Evolutionary conservation across 1,140 invertebrate species (phyloP), one percentile per base, ranked within the genome.

Genomic region (Calliphora vicina): DNA sequence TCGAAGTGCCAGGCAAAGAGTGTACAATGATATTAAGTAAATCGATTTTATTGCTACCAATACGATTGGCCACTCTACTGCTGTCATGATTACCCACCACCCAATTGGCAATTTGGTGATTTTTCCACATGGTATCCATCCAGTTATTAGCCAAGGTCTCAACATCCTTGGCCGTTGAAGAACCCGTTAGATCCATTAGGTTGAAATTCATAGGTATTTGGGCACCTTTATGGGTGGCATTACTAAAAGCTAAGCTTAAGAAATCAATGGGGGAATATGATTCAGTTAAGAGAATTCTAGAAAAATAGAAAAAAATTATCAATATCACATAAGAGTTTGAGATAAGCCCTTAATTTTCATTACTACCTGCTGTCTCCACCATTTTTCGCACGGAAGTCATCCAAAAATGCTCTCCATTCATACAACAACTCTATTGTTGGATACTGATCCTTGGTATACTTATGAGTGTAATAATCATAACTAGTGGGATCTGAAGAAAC

Each of bases 171-270:
- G 89, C 57, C 0, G 85, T 91, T 0, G 91, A 92, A 10, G 87
- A 83, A 1, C 85, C 82, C 13, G 85, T 87, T 12, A 67, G 5
- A 12, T 67, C 82, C 20, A 93, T 87, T 1, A 94, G 91, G 82
- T 93, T 91, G n/a, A 93, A 94, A 84, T 94, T 94, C 84, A 96
- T 94, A 0, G 95, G 94, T 15, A 95, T 91, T 43, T 94, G 93
- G 0, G 93, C 91, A 2, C 94, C 93, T 6, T 92, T 89, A 4
- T 92, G 89, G 0, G 90, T 88, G 0, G 92, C 92, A 23, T 92
- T 91, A 1, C 91, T 88, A 82, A 93, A 95, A 86, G 93, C 94
- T 20, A 91, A 87, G 81, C 93, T 92, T 2, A 91, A 88, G 0
- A 91, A 87, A 2, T 91, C 88, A 10, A 91, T 84, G 2, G 90